Evolutionary conservation across 2,113 vertebrate genomes (phyloP).

Genomic region (Cynocephalus volans): DNA sequence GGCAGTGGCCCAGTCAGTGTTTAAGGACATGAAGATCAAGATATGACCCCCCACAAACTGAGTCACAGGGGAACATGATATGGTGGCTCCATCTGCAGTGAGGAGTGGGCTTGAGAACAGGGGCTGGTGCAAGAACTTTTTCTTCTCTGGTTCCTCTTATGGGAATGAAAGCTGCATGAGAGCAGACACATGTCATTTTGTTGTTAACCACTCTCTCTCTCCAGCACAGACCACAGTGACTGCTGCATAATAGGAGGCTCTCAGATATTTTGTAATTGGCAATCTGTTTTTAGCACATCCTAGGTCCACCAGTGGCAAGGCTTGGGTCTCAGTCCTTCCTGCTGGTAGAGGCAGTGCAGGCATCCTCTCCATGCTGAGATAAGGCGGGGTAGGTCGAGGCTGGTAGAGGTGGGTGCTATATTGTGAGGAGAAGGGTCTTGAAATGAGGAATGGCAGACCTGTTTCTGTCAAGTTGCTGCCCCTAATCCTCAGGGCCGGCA

Average conservation of each 20-base stretch:
- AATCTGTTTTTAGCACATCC: background rate
- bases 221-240: background rate
- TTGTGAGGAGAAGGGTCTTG: background rate
- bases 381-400: background rate
- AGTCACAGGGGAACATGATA: background rate
- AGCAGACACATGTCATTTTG: too few species aligned
- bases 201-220: background rate
- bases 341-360: background rate
- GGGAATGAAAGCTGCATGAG: background rate
- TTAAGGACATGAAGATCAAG: background rate
- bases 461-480: background rate
- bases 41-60: background rate
- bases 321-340: background rate
- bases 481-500: too few species aligned
- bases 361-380: background rate
- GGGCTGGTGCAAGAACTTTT: background rate
- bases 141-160: background rate
- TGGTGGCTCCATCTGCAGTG: background rate
- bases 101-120: background rate
- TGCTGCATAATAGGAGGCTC: background rate
- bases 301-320: background rate
- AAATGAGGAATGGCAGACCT: background rate
- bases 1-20: background rate
- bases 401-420: background rate
- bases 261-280: background rate